A percentile compares a stretch with the other conserved stretches of the same genome.
These are phyloP conservation scores for Alauda arvensis DNA, from an alignment of 2,797 vertebrate species.

Conservation along the genomic window DNA sequence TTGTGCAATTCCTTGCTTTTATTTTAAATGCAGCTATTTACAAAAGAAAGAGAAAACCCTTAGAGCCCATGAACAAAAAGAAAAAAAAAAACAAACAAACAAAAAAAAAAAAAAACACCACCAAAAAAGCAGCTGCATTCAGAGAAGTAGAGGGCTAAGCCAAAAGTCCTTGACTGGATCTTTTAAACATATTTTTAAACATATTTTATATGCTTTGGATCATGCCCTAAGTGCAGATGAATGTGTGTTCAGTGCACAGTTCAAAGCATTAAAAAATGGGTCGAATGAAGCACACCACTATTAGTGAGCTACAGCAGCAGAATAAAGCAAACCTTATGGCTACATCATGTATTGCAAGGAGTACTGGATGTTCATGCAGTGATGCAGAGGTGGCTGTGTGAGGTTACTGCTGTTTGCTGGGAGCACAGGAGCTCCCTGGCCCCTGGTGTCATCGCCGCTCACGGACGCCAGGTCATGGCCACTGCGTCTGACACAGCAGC, in stretches of 20 bases:
- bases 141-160: slow-evolving; percentile 11
- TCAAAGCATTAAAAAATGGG: not conserved
- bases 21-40: slow-evolving; percentile 25
- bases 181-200: not conserved
- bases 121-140: not conserved
- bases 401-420: not conserved
- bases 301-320: not conserved
- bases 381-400: not conserved
- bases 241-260: not conserved
- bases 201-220: not conserved
- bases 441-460: not conserved
- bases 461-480: not conserved
- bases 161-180: not conserved
- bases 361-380: not conserved
- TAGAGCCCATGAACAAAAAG: not conserved
- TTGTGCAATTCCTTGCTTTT: not conserved
- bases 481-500: not conserved
- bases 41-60: not conserved
- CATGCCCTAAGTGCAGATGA: slow-evolving; percentile 29
- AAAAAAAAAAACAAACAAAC: no score
- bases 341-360: not conserved
- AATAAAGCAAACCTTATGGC: not conserved
- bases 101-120: no score
- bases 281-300: slow-evolving; percentile 5
- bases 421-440: slow-evolving; percentile 14